A percentile compares a stretch with the other conserved stretches of the same genome.
Conservation (phyloP, 2,113 vertebrate species). For the Pterocles gutturalis region DNA sequence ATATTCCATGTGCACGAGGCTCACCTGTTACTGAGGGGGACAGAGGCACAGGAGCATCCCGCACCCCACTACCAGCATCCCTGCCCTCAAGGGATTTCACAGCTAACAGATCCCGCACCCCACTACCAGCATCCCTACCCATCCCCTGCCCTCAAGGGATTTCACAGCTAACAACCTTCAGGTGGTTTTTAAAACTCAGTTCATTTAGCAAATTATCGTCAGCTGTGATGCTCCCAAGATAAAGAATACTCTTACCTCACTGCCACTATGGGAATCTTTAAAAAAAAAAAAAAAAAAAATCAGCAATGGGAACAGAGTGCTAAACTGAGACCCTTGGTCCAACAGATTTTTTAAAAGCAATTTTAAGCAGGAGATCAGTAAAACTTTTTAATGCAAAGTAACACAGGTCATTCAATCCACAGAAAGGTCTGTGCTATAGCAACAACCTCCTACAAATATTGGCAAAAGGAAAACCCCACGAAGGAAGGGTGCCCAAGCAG, state of each 20-base stretch:
- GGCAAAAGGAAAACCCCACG: not conserved
- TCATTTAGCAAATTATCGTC: not conserved
- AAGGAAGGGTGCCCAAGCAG: not conserved
- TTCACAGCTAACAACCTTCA: rapidly evolving
- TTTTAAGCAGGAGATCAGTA: not conserved
- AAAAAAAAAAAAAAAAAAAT: not conserved
- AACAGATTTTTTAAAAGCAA: not conserved
- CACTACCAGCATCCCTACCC: not conserved
- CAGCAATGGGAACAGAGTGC: not conserved
- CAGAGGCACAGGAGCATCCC: not conserved
- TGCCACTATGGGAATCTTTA: not conserved
- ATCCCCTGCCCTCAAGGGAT: not conserved
- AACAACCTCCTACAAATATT: not conserved
- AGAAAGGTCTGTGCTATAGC: not conserved
- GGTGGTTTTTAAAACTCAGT: not conserved
- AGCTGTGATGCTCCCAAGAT: rapidly evolving
- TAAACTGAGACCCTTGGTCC: not conserved
- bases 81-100: too few species aligned
- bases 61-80: not conserved
- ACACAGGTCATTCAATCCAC: not conserved
- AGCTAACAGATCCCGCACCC: too few species aligned
- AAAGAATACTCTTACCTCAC: not conserved
- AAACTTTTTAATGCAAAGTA: not conserved
- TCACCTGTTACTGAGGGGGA: rapidly evolving
- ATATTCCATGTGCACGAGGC: rapidly evolving